A percentile compares a stretch with the other conserved stretches of the same genome.
Evolutionary conservation across 2,888 invertebrate genomes (phyloP).

Genomic region (Hylaea fasciaria): DNA sequence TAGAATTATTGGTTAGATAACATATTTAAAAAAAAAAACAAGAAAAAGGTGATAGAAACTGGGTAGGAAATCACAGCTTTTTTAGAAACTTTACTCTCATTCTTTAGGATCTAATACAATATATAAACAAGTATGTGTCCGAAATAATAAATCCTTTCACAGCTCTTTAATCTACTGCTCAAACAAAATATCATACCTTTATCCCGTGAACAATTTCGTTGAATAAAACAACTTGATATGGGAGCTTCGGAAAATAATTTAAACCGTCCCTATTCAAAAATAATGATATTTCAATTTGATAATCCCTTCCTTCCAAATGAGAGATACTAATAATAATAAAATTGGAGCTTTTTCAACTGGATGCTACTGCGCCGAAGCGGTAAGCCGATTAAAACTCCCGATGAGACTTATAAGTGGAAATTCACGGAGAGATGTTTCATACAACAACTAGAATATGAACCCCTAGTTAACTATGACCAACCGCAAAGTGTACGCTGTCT

Average conservation of each 20-base stretch:
- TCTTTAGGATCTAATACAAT: no score
- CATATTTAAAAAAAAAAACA: no score
- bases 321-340: slow-evolving; percentile 53
- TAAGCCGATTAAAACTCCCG: slow-evolving; percentile 79
- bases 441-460: slow-evolving; percentile 2
- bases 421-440: slow-evolving; percentile 35
- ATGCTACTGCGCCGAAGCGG: slow-evolving; percentile 62
- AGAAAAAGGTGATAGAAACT: no score
- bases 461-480: background rate
- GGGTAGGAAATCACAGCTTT: no score
- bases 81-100: no score
- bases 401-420: slow-evolving; percentile 60
- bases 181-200: no score
- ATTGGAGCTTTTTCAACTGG: slow-evolving; percentile 69
- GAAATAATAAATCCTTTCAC: no score
- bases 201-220: background rate
- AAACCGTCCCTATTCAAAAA: background rate
- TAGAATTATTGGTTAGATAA: no score
- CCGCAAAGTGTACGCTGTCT: background rate
- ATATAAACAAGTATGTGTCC: no score
- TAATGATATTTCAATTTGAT: slow-evolving; percentile 14
- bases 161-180: no score
- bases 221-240: background rate
- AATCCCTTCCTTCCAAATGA: slow-evolving; percentile 26
- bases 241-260: background rate